Percentiles rank a stretch among this genome's conserved stretches.
These are phyloP conservation scores for Brachyopa scutellaris DNA, from an alignment of 2,888 invertebrate genomes.

Conservation along the genomic window DNA sequence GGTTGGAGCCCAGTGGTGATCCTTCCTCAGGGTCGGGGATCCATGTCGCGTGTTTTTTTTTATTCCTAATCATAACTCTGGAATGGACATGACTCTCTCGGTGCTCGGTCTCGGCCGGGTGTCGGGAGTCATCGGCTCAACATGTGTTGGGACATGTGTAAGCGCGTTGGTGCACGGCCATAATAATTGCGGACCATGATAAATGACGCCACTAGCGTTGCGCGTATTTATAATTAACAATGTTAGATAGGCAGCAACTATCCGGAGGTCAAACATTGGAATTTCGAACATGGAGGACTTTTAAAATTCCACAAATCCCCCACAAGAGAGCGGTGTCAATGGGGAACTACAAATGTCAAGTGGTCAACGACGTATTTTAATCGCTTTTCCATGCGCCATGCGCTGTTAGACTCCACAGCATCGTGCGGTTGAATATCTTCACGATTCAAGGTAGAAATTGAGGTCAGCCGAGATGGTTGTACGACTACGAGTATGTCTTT, in stretches of 20 bases:
- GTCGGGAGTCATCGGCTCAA: slow-evolving; percentile 64
- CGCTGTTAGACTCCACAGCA: neutral
- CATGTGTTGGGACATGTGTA: slow-evolving; percentile 69
- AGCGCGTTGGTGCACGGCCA: slow-evolving; percentile 39
- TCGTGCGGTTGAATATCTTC: slow-evolving; percentile 38
- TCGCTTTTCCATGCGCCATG: slow-evolving; percentile 55
- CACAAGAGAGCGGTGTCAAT: slow-evolving; percentile 4
- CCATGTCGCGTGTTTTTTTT: slow-evolving; percentile 71
- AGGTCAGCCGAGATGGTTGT: slow-evolving; percentile 52
- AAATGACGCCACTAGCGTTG: slow-evolving; percentile 65
- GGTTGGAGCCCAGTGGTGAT: neutral
- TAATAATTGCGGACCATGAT: slow-evolving; percentile 62
- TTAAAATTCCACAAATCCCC: slow-evolving; percentile 38
- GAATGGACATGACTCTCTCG: slow-evolving; percentile 58
- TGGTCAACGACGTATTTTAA: slow-evolving; percentile 51
- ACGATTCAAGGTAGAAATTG: slow-evolving; percentile 60
- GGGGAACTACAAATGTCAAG: slow-evolving; percentile 35
- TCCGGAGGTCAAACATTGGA: slow-evolving; percentile 55
- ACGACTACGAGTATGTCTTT: too few species aligned
- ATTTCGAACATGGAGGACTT: slow-evolving; percentile 39
- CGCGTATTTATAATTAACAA: slow-evolving; percentile 68
- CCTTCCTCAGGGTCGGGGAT: neutral
- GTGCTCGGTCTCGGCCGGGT: slow-evolving; percentile 44
- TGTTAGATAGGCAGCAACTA: slow-evolving; percentile 30
- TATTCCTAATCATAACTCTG: slow-evolving; percentile 67